Conservation (phyloP, 2,113 vertebrate genomes). For the Stigmatopora argus region DNA sequence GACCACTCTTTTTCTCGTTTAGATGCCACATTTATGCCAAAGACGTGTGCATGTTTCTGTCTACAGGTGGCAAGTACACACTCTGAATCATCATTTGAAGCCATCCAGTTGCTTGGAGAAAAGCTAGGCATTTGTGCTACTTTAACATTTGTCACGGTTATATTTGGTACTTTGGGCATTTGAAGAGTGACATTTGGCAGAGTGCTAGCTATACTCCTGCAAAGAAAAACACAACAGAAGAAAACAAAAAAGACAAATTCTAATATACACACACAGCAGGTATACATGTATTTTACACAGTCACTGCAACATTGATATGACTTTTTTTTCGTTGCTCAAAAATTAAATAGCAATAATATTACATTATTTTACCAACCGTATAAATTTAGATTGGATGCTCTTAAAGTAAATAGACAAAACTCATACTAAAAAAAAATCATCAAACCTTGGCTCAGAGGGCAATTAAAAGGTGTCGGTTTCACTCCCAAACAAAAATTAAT, state of each 20-base stretch:
- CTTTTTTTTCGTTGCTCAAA: background rate
- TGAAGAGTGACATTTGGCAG: conserved; percentile 91
- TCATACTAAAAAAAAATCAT: too few species aligned
- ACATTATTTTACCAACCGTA: background rate
- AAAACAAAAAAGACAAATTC: conserved; percentile 1
- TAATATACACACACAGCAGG: background rate
- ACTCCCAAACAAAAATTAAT: too few species aligned
- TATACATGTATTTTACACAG: background rate
- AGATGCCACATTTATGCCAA: conserved; percentile 80
- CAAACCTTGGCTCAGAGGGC: too few species aligned
- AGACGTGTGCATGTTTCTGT: conserved; percentile 76
- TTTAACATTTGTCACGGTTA: conserved; percentile 84
- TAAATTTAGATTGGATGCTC: background rate
- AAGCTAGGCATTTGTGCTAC: conserved; percentile 92
- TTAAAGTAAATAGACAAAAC: too few species aligned
- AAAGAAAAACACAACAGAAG: conserved; percentile 53
- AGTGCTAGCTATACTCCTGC: conserved; percentile 94
- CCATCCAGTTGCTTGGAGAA: conserved; percentile 91
- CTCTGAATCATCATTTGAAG: conserved; percentile 88
- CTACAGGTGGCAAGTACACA: conserved; percentile 89
- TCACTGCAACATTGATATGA: background rate
- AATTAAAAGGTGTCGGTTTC: too few species aligned
- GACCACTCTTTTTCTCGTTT: background rate
- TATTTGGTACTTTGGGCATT: conserved; percentile 90
- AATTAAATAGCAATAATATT: background rate